Conservation (phyloP, 2,888 invertebrate species). For the Anoplius nigerrimus region DNA sequence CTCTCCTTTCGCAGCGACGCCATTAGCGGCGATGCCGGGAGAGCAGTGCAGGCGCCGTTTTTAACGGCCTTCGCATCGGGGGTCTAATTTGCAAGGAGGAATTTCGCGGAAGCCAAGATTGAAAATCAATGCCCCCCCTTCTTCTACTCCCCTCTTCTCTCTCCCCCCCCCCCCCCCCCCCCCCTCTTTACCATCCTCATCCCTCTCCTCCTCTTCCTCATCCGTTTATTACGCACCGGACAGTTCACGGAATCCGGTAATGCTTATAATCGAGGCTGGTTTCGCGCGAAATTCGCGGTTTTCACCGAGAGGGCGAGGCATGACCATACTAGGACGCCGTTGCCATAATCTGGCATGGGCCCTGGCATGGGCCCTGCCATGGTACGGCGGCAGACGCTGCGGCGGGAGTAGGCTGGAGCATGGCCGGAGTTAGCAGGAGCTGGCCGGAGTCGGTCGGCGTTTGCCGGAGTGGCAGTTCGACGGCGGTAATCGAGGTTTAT, state of each 20-base stretch:
- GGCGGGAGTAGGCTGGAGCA: too few relatives aligned
- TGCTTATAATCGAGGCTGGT: conserved; percentile 43
- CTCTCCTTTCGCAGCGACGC: conserved; percentile 3
- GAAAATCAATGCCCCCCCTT: conserved; percentile 14
- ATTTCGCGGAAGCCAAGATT: conserved; percentile 22
- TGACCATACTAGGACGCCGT: conserved; percentile 21
- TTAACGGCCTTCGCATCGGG: not conserved
- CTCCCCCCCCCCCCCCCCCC: too few relatives aligned
- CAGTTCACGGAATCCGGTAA: conserved; percentile 29
- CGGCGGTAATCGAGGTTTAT: conserved; percentile 29
- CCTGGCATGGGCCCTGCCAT: too few relatives aligned
- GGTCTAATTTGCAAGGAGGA: conserved; percentile 4
- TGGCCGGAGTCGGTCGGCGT: too few relatives aligned
- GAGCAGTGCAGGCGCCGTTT: not conserved
- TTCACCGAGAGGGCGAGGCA: conserved; percentile 28
- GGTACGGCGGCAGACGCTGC: too few relatives aligned
- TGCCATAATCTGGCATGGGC: not conserved
- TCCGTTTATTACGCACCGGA: conserved; percentile 8
- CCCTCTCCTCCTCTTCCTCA: not conserved
- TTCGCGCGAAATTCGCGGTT: conserved; percentile 41
- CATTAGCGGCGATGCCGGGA: not conserved
- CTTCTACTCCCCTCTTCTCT: too few relatives aligned
- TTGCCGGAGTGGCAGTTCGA: too few relatives aligned
- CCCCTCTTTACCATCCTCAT: not conserved
- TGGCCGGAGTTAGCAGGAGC: too few relatives aligned